Base-by-base conservation (phyloP, 2,888 invertebrate genomes). In the Drosophila atroscutellata region DNA sequence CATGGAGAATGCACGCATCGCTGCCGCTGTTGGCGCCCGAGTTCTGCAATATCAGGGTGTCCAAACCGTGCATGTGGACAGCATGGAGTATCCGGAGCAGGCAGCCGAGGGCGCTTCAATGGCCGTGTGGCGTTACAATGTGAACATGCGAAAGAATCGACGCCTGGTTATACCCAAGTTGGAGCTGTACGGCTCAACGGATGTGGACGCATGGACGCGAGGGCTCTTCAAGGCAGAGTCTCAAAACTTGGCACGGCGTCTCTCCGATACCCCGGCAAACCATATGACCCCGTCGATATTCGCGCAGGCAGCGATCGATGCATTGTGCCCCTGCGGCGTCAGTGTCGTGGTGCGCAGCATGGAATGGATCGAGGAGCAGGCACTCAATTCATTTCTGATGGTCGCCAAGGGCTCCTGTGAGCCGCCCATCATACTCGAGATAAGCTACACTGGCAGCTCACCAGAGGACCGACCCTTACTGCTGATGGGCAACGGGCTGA, bases 281-380 rank as follows among this genome's bases (percentile, higher is more conserved):
- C 93, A 95, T 80, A 95, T 97, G 95, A 96, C 96, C 0, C 97
- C 97, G 1, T 94, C 95, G 1, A 94, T 94, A 65, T 97, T 97
- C 91, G 95, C 96, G 0, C 94, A 96, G 91, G 92, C 94, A 0
- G 94, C 95, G n/a, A 94, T 95, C 2, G 95, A 95, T 80, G 94
- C 95, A 57, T 90, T 96, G 30, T 95, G 94, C 72, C 94, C 94
- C 0, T 94, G 94, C 63, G 94, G 94, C 8, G 94, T 94, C 2
- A 87, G 86, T 0, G 92, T 93, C 0, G 94, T 92, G 73, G 93
- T 93, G 42, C 91, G 92, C 0, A 89, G 95, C 60, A 92, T 94
- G 84, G 93, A 93, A n/a, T 95, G 95, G 95, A 94, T 94, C 24
- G 93, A 94, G 71, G 88, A 92, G 9, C 93, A 94, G 80, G 93